These are phyloP conservation scores for Oligia latruncula DNA, from an alignment of 2,888 invertebrate species.

Conservation along the genomic window DNA sequence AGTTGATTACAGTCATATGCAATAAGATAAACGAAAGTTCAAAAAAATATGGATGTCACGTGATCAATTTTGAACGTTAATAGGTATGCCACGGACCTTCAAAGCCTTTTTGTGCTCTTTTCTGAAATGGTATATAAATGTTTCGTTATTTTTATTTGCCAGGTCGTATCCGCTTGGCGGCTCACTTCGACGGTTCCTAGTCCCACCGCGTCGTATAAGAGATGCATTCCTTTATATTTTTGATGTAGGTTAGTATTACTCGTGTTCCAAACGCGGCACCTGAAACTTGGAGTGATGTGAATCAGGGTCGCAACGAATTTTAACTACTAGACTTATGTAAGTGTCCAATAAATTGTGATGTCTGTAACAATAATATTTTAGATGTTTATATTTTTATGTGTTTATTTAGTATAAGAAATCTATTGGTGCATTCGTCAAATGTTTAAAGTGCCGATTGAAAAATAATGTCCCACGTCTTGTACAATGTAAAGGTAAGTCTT, in stretches of 20 bases:
- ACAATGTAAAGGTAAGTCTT: constrained; percentile 67
- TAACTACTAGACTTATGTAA: constrained; percentile 84
- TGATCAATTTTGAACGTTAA: neutral
- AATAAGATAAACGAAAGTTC: no score
- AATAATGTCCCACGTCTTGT: constrained; percentile 62
- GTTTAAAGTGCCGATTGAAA: constrained; percentile 78
- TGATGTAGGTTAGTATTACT: constrained; percentile 72
- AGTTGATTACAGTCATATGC: no score
- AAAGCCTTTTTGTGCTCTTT: neutral
- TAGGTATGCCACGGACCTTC: neutral
- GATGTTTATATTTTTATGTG: constrained; percentile 89
- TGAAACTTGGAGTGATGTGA: constrained; percentile 74
- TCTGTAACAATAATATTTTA: constrained; percentile 89
- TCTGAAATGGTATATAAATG: neutral
- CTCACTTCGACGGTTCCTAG: constrained; percentile 85
- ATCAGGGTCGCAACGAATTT: constrained; percentile 88
- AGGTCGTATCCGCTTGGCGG: constrained; percentile 88
- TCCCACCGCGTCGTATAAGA: constrained; percentile 77
- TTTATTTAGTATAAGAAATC: constrained; percentile 86
- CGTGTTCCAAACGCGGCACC: constrained; percentile 75
- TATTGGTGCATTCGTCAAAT: constrained; percentile 85
- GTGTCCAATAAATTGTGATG: constrained; percentile 89
- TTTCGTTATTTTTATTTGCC: constrained; percentile 37
- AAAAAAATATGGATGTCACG: no score
- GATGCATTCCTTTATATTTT: constrained; percentile 82